Evolutionary conservation across 2,113 vertebrate species (phyloP).

Genomic region (Emydocephalus ijimae): DNA sequence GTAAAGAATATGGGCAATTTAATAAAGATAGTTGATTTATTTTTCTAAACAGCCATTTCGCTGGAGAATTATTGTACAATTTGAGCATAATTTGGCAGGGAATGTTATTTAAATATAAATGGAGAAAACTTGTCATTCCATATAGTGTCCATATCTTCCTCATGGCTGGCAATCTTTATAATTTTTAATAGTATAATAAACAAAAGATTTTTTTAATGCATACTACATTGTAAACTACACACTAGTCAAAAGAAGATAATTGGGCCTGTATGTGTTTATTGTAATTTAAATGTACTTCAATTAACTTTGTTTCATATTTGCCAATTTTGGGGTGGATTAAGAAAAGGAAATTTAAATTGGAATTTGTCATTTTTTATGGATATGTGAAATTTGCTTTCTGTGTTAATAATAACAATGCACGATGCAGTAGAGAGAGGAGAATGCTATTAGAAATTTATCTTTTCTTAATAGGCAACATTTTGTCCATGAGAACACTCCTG

Average conservation of each 20-base stretch:
- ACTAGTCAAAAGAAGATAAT: conserved; percentile 74
- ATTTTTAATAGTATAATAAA: conserved; percentile 74
- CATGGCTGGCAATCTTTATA: conserved; percentile 65
- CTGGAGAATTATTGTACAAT: conserved; percentile 73
- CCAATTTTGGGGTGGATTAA: conserved; percentile 48
- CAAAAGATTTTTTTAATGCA: conserved; percentile 61
- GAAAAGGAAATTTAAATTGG: conserved; percentile 75
- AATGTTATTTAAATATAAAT: conserved; percentile 84
- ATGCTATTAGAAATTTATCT: conserved; percentile 67
- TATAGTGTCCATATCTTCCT: conserved; percentile 66
- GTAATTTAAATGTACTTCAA: conserved; percentile 74
- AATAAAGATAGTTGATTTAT: conserved; percentile 66
- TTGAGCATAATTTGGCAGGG: conserved; percentile 75
- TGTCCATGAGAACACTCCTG: not conserved
- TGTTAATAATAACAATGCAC: conserved; percentile 57
- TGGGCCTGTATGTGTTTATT: conserved; percentile 70
- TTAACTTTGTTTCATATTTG: conserved; percentile 78
- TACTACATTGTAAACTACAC: conserved; percentile 67
- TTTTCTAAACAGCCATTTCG: conserved; percentile 76
- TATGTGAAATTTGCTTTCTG: conserved; percentile 69
- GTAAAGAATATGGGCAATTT: conserved; percentile 74
- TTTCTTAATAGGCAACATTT: conserved; percentile 38
- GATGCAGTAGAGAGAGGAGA: too few relatives aligned
- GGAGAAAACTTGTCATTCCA: conserved; percentile 71
- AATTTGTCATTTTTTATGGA: conserved; percentile 57